phyloP scores from a whole-genome alignment of 2,888 invertebrate genomes.

The Sphinx pinastri region DNA sequence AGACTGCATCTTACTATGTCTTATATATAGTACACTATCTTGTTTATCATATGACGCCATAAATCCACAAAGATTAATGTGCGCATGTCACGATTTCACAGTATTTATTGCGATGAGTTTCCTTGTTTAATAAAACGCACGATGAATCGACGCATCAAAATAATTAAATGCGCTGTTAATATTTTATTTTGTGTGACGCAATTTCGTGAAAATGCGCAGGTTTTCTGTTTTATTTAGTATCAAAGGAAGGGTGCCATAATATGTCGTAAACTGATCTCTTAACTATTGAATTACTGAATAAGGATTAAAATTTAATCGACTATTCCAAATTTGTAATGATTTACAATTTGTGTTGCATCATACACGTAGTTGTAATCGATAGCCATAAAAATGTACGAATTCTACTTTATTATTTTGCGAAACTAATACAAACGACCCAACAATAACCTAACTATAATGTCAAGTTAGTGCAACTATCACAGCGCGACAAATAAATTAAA shows the following conservation, averaged over 20 bases:
- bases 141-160: neutral
- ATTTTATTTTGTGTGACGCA: neutral
- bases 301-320: constrained; percentile 6
- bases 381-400: neutral
- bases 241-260: no score
- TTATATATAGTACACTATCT: neutral
- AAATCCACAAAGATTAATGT: constrained; percentile 4
- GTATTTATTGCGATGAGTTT: neutral
- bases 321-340: constrained; percentile 6
- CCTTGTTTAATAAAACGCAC: constrained; percentile 1
- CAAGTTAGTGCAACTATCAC: neutral
- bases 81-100: neutral
- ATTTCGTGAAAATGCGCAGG: no score
- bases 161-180: neutral
- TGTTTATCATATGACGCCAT: constrained; percentile 5
- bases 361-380: constrained; percentile 12
- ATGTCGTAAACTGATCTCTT: neutral
- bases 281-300: constrained; percentile 7
- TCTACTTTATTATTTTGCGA: neutral
- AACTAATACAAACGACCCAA: neutral
- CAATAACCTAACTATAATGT: neutral
- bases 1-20: constrained; percentile 35
- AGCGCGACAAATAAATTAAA: neutral
- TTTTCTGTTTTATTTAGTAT: no score
- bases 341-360: constrained; percentile 25